Conservation (phyloP, 2,113 vertebrate genomes). For the Echinops telfairi region DNA sequence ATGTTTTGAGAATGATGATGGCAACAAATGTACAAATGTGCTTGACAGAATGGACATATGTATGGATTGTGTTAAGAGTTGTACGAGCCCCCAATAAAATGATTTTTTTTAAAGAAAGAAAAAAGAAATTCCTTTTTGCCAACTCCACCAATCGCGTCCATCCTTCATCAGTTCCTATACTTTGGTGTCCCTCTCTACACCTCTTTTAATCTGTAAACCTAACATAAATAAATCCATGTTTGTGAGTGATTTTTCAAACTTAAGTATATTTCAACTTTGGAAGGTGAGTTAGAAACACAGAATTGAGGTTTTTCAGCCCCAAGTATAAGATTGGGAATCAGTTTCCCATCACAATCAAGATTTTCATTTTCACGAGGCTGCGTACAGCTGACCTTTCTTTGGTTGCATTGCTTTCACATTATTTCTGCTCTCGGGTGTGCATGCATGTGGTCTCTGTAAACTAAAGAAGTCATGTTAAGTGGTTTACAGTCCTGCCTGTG, state of each 20-base stretch:
- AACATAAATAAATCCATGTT: constrained; percentile 25
- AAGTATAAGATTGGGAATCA: constrained; percentile 51
- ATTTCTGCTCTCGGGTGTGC: constrained; percentile 1
- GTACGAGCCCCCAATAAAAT: no score
- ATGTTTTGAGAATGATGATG: no score
- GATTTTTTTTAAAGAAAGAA: no score
- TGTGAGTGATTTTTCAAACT: constrained; percentile 12
- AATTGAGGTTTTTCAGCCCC: constrained; percentile 52
- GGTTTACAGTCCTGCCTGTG: constrained; percentile 59
- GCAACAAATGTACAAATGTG: no score
- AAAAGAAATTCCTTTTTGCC: not conserved
- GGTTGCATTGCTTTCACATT: constrained; percentile 37
- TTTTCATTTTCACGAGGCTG: constrained; percentile 53
- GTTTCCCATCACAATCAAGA: constrained; percentile 20
- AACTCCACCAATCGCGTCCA: not conserved
- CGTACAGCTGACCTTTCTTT: constrained; percentile 27
- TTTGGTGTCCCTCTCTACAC: not conserved
- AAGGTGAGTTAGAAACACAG: not conserved
- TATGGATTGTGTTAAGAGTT: no score
- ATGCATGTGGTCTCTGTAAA: constrained; percentile 46
- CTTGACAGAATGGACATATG: no score
- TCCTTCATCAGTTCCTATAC: constrained; percentile 14
- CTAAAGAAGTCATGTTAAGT: constrained; percentile 38
- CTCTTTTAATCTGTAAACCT: constrained; percentile 47
- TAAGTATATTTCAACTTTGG: constrained; percentile 43